A percentile compares a stretch with the other conserved stretches of the same genome.
These are phyloP conservation scores for Trachymyrmex cornetzi DNA, from an alignment of 1,140 invertebrate species.

Conservation along the genomic window DNA sequence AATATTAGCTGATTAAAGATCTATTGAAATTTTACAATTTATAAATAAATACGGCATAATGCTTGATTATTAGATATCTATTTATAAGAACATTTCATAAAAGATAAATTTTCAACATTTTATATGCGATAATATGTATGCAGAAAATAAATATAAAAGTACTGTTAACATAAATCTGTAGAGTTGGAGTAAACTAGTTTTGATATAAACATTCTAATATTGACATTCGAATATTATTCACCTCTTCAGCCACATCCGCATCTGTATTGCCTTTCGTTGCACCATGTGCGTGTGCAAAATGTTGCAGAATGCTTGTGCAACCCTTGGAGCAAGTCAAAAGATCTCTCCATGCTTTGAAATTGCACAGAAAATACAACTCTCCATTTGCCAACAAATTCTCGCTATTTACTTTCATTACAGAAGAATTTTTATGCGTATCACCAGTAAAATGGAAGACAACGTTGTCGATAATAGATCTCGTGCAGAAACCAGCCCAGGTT, in stretches of 20 bases:
- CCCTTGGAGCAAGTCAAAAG: slow-evolving; percentile 61
- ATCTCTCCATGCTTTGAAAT: slow-evolving; percentile 86
- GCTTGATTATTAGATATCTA: slow-evolving; percentile 32
- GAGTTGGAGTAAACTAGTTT: background rate
- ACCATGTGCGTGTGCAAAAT: slow-evolving; percentile 66
- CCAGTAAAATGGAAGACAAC: slow-evolving; percentile 72
- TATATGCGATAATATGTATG: background rate
- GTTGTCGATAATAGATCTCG: slow-evolving; percentile 63
- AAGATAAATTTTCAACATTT: slow-evolving; percentile 8
- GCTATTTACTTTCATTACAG: slow-evolving; percentile 86
- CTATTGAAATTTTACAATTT: slow-evolving; percentile 61
- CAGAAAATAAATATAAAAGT: background rate
- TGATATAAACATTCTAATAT: background rate
- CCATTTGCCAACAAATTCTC: slow-evolving; percentile 84
- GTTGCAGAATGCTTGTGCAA: slow-evolving; percentile 72
- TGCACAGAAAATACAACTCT: slow-evolving; percentile 87
- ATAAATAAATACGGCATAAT: background rate
- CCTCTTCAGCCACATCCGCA: slow-evolving; percentile 70
- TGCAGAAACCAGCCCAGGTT: slow-evolving; percentile 24
- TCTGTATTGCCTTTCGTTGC: slow-evolving; percentile 17
- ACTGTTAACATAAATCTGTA: background rate
- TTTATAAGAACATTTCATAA: background rate
- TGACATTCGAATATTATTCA: slow-evolving; percentile 67
- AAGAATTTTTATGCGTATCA: slow-evolving; percentile 54
- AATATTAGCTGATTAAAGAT: slow-evolving; percentile 70